Evolutionary conservation across 2,113 vertebrate species (phyloP), one percentile per base, ranked within the genome.

Genomic region (Myanophis thanlyinensis): DNA sequence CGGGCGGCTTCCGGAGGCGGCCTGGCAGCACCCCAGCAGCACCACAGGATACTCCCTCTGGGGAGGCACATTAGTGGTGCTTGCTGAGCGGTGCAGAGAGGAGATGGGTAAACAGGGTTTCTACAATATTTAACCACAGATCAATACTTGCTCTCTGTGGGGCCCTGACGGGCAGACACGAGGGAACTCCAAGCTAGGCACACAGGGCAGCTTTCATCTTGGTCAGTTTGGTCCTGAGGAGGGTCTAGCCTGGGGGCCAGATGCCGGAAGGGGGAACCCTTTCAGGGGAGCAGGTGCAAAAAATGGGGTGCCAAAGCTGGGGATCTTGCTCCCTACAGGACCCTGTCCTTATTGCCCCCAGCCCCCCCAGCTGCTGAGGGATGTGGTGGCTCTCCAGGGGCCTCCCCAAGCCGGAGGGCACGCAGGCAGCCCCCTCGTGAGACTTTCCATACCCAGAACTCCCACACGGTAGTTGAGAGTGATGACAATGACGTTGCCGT

Each of bases 391-490:
- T 18, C 5, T 35, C 13, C 12, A 6, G 9, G 3, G 23, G 23
- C 56, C 25, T 7, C 67, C 67, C 67, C 67, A 20, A 6, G 0
- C 30, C 3, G 73, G 7, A 8, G 22, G 35, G 15, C 7, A n/a
- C 15, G 2, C 67, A 3, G 13, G 13, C 67, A 40, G 62, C 13
- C 27, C 27, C 10, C 3, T 40, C 0, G 2, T 7, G 73, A 40
- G 35, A 22, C 3, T 40, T 35, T 80, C 85, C 98, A 92, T 98
- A 99, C 99, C 99, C 35, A 99, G 98, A 93, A 99, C 99, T 92
- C 99, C 99, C 59, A 99, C 99, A 25, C 99, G 98, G 97, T 99
- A 99, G 98, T 99, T 99, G 96, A 99, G 98, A 92, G 99, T 99
- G 98, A 99, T 99, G 96, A 99, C 99, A 90, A 99, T 99, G 97